phyloP scores from a whole-genome alignment of 1,140 invertebrate genomes.

The Drosophila fuyamai region DNA sequence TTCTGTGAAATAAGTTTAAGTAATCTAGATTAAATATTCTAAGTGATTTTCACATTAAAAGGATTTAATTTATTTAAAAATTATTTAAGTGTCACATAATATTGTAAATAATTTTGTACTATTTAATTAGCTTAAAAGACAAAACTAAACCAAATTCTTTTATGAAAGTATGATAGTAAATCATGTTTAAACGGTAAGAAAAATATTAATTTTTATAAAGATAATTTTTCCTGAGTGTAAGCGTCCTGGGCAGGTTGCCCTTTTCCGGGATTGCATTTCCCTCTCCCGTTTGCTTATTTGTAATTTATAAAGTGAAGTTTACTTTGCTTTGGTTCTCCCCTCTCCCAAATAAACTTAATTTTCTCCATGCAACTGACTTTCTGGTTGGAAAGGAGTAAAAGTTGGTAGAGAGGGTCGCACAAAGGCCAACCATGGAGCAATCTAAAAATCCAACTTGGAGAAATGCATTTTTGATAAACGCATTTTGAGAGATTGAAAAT shows the following conservation, averaged over 20 bases:
- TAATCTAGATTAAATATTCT: too few species aligned
- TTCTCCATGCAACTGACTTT: conserved; percentile 18
- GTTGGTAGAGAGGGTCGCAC: neutral
- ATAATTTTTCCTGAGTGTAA: neutral
- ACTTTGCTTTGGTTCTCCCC: conserved; percentile 43
- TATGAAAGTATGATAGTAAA: too few species aligned
- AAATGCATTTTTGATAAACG: conserved; percentile 50
- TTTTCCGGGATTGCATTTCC: conserved; percentile 34
- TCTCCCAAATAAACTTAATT: conserved; percentile 26
- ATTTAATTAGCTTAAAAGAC: too few species aligned
- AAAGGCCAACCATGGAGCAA: conserved; percentile 15
- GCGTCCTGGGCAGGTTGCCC: conserved; percentile 6
- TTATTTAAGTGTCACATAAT: too few species aligned
- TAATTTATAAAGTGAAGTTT: conserved; percentile 80
- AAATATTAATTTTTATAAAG: neutral
- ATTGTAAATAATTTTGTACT: too few species aligned
- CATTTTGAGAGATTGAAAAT: conserved; percentile 28
- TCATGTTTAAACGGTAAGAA: too few species aligned
- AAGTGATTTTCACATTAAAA: too few species aligned
- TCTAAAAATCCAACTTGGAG: conserved; percentile 17
- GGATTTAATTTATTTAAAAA: too few species aligned
- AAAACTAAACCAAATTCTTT: too few species aligned
- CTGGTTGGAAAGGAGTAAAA: neutral
- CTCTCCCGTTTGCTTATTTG: conserved; percentile 67
- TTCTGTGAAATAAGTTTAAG: too few species aligned